Percentiles rank a stretch among this genome's conserved stretches.
phyloP scores from a whole-genome alignment of 2,888 invertebrate species.

The Diaprepes abbreviatus region DNA sequence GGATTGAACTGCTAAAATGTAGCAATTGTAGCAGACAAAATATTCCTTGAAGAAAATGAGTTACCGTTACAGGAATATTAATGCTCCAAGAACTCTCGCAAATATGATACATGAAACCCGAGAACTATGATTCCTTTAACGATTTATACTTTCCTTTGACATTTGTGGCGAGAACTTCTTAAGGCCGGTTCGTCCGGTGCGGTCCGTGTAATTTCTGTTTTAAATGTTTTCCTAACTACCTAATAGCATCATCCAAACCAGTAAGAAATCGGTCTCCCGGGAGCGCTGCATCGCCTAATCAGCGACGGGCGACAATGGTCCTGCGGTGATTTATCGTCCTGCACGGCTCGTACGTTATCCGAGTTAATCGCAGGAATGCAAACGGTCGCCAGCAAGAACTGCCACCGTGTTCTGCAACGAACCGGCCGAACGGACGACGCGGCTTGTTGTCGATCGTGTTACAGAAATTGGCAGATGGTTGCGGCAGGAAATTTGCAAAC shows the following conservation, averaged over 20 bases:
- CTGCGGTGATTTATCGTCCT: slow-evolving; percentile 55
- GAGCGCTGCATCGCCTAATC: slow-evolving; percentile 35
- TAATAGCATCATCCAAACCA: slow-evolving; percentile 5
- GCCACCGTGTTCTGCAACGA: slow-evolving; percentile 22
- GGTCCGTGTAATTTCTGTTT: slow-evolving; percentile 18
- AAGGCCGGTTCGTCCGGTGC: neutral
- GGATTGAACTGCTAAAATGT: too few relatives aligned
- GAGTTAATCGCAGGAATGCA: slow-evolving; percentile 56
- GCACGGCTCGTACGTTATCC: slow-evolving; percentile 55
- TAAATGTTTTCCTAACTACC: slow-evolving; percentile 20
- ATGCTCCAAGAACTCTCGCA: too few relatives aligned
- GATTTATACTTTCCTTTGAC: too few relatives aligned
- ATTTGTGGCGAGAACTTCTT: neutral
- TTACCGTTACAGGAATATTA: too few relatives aligned
- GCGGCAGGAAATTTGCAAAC: slow-evolving; percentile 25
- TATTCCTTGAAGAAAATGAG: too few relatives aligned
- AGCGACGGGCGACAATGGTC: slow-evolving; percentile 44
- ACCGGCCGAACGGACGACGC: neutral
- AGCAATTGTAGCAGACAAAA: too few relatives aligned
- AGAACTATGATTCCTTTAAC: too few relatives aligned
- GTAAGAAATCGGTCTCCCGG: slow-evolving; percentile 30
- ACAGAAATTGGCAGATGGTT: slow-evolving; percentile 22
- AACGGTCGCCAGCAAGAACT: slow-evolving; percentile 15
- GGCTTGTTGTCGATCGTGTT: slow-evolving; percentile 2
- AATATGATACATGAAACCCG: too few relatives aligned